These are phyloP conservation scores for Marisa cornuarietis DNA, from an alignment of 1,140 invertebrate genomes.

Conservation along the genomic window DNA sequence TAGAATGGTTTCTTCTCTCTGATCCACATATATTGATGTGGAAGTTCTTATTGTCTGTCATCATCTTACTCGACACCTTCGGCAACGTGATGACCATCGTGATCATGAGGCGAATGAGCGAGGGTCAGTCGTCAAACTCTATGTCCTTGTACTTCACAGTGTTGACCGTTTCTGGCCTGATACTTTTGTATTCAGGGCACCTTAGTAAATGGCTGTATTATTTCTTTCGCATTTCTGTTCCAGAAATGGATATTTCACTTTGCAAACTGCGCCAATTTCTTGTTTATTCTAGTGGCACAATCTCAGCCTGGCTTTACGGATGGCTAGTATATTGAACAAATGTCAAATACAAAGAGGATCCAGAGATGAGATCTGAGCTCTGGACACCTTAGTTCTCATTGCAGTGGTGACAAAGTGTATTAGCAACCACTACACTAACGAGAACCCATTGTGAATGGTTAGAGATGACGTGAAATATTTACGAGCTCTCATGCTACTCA, in stretches of 20 bases:
- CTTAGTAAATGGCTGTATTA: constrained; percentile 32
- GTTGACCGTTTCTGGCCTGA: constrained; percentile 23
- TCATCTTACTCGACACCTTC: constrained; percentile 36
- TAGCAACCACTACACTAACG: too few species aligned
- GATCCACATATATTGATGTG: too few species aligned
- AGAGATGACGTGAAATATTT: too few species aligned
- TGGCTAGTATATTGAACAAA: too few species aligned
- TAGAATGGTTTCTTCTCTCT: too few species aligned
- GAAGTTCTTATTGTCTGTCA: constrained; percentile 20
- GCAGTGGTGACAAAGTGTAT: too few species aligned
- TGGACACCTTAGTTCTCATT: too few species aligned
- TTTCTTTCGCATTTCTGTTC: constrained; percentile 26
- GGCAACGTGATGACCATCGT: constrained; percentile 37
- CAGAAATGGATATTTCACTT: not conserved
- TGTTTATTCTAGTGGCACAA: constrained; percentile 18
- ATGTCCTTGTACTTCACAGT: constrained; percentile 13
- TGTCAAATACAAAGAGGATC: too few species aligned
- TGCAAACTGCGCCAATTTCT: constrained; percentile 30
- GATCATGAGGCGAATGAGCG: constrained; percentile 21
- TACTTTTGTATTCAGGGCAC: constrained; percentile 28
- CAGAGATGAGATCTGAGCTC: too few species aligned
- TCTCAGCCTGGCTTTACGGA: constrained; percentile 32
- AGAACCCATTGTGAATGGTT: too few species aligned
- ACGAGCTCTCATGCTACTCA: too few species aligned
- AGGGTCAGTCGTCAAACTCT: constrained; percentile 1